Evolutionary conservation across 2,113 vertebrate species (phyloP), one percentile per base, ranked within the genome.

Genomic region (Stictonetta naevosa): DNA sequence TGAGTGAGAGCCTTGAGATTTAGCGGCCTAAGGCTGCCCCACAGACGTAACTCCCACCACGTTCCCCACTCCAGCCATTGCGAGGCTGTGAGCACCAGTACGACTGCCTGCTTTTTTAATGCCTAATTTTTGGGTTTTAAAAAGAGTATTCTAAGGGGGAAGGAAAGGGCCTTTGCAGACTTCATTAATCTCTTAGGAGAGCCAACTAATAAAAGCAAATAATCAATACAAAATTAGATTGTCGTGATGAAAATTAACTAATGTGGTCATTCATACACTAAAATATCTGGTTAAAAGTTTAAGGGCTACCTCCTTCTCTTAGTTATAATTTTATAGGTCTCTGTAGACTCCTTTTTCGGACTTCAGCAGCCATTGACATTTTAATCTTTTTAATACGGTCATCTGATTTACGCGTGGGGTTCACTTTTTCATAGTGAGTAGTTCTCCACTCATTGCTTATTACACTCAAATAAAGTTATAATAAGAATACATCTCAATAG

Each of bases 301-400:
- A 97, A 97, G 93, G 94, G 83, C 95, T 96, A 92, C 93, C 96
- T 97, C 89, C 86, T 59, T 97, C 97, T 97, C 95, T 97, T 97
- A 95, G 94, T 97, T 96, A 91, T 95, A 96, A 97, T 98, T 98
- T 98, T 97, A 98, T 98, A 94, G 93, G 96, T 98, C 98, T 97
- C 98, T 81, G 66, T 66, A 97, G 97, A 84, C 97, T 95, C 96
- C 92, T 98, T 97, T 97, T 97, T 97, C 11, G 95, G 97, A 98
- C 95, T 97, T 97, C 96, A 97, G 96, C 95, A 97, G 96, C 95
- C 97, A 98, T 97, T 98, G 97, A 96, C 97, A 97, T 98, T 98
- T 98, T 98, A 97, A 98, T 98, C 97, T 98, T 98, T 98, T 97
- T 98, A 98, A 98, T 98, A 96, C 8, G 88, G 97, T 95, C 97